Base-by-base conservation (phyloP, 2,113 vertebrate genomes). In the Taurulus bubalis region DNA sequence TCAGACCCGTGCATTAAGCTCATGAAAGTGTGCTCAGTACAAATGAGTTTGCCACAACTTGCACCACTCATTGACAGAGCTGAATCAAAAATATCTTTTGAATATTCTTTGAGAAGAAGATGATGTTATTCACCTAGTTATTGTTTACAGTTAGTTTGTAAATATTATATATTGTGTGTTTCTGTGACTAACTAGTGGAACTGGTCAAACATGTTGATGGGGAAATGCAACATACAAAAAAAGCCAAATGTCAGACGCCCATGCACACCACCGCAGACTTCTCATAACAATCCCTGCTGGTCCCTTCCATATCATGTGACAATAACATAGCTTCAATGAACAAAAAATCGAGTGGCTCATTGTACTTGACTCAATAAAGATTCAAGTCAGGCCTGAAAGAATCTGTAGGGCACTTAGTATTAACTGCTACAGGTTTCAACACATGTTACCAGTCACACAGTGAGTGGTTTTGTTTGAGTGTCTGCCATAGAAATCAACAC, bases 231-330 rank as follows among this genome's bases (percentile, higher is more conserved):
- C 16, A 47, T 8, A 6, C 8, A 71, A 36, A n/a, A 47, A 71
- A 53, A 64, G 26, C 18, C 4, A 63, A 47, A 63, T 65, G 38
- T 28, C 40, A 66, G 9, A 47, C 26, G 18, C 15, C 15, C 26
- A 26, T 24, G 5, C 26, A 28, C 0, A 0, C 22, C 10, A 59
- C 34, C 20, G 30, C 10, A 55, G 3, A 67, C 66, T 5, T 26
- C 34, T 64, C 72, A 26, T 34, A 80, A 71, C 67, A 77, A 63
- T 26, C 45, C 36, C 36, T 58, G 22, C 53, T 42, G 3, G 26
- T 49, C 63, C 49, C 26, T 71, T 32, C 66, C 66, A 32, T 8
- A 24, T 75, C 71, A 82, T 63, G 66, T 75, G 82, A 84, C 82
- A 76, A 76, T 28, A 76, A 76, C 75, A 85, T 7, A 73, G 36